A percentile compares a stretch with the other conserved stretches of the same genome.
These are phyloP conservation scores for Hydrozoanthus tunicans DNA, from an alignment of 64 coral and sea anemone genomes.

Conservation along the genomic window DNA sequence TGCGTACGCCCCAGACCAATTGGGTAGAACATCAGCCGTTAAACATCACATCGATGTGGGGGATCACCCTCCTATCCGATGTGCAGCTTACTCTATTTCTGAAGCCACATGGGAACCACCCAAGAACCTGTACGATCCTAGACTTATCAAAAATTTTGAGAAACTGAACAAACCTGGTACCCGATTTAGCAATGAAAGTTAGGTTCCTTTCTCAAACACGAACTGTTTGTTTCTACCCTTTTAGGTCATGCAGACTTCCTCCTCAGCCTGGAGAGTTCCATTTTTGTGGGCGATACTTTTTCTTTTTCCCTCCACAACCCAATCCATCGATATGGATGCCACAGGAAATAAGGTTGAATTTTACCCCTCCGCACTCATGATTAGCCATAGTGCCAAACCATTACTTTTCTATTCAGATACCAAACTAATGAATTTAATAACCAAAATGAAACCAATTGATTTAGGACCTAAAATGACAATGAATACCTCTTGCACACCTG, in stretches of 20 bases:
- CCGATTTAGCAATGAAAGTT: not conserved
- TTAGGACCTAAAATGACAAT: slow-evolving; percentile 22
- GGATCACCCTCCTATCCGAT: slow-evolving; percentile 15
- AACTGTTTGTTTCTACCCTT: not conserved
- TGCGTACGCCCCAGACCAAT: slow-evolving; percentile 33
- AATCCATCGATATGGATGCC: not conserved
- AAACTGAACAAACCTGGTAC: not conserved
- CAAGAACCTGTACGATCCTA: slow-evolving; percentile 3
- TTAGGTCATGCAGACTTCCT: slow-evolving; percentile 5
- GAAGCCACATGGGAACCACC: slow-evolving; percentile 19
- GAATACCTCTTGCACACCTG: slow-evolving; percentile 14
- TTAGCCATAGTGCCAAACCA: slow-evolving; percentile 14
- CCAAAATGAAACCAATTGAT: slow-evolving; percentile 18
- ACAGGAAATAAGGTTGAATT: slow-evolving; percentile 25
- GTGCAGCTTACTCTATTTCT: slow-evolving; percentile 11
- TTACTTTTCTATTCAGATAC: slow-evolving; percentile 21
- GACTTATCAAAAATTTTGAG: slow-evolving; percentile 4
- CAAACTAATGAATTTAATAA: slow-evolving; percentile 35
- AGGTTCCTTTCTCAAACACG: not conserved
- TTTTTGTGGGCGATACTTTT: not conserved
- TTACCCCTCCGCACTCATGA: not conserved
- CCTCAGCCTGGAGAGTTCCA: not conserved
- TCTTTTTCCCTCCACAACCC: not conserved
- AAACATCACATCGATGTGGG: slow-evolving; percentile 26
- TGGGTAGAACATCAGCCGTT: slow-evolving; percentile 18